Base-by-base conservation (phyloP, 2,888 invertebrate species). In the Amiota communis region DNA sequence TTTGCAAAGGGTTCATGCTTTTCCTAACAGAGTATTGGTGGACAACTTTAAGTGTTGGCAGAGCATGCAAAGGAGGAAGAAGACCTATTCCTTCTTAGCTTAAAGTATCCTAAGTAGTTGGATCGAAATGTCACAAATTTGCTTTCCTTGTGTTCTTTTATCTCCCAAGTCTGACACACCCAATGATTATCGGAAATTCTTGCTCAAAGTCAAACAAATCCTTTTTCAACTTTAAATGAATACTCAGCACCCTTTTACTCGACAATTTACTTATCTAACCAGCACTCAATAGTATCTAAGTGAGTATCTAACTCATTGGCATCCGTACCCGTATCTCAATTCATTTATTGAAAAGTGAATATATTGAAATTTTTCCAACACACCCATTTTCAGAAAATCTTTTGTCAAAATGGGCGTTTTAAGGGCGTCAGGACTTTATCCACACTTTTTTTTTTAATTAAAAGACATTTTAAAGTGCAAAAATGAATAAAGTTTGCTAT, bases 311-410 rank as follows among this genome's bases (percentile, higher is more conserved):
- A 53, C 10, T 51, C 46, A 23, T 59, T 17, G 20, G 9, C 11
- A 20, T 20, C 59, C 13, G 53, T 12, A 51, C 13, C 23, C 67
- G 53, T 53, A 68, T 51, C 67, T 68, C 67, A 68, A 68, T 68
- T 68, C 53, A 53, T 51, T 68, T 68, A 68, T 68, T 36, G 67
- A 53, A 68, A 68, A 68, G 20, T 13, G 65, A 20, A 65, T 48
- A 20, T 20, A 83, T 83, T 83, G 83, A 83, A 83, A 59, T 83
- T 81, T 81, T 82, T 71, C 36, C 82, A 75, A 69, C 72, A 82
- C 80, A 81, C 78, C 77, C 79, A 72, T 11, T 46, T 6, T 36
- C 36, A 6, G 36, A 2, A 36, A 6, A 36, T 36, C 36, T 36
- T n/a, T 63, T 63, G 63, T 36, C 46, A 63, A 8, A 48, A 15